Evolutionary conservation across 2,113 vertebrate species (phyloP), one percentile per base, ranked within the genome.

Genomic region (Pandion haliaetus): DNA sequence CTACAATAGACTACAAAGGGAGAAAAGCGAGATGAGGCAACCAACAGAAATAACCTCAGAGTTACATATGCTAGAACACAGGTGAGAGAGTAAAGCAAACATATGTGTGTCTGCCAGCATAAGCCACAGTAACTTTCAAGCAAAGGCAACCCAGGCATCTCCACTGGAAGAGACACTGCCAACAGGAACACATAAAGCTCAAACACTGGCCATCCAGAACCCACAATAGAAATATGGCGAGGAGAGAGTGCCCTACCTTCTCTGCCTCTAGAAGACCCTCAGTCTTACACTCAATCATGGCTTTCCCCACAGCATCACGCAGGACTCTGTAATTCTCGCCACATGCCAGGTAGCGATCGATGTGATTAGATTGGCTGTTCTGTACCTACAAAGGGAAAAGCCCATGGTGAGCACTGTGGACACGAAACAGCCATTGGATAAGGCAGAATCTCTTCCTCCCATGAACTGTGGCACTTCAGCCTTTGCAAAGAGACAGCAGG

Each of bases 281-380:
- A 45, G 96, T 72, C 49, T 97, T 96, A 29, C 98, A 91, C 44
- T 98, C 92, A 2, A 99, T 94, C 78, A 99, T 38, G 42, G 96
- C 98, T 36, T 86, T 97, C 73, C 94, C 99, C 86, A 99, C 90
- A 4, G 98, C 98, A 36, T 99, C 98, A 52, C 99, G 98, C 82
- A 99, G 82, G 8, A 45, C 95, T 89, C 98, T 98, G 98, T 99
- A 99, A 6, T 95, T 89, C 3, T 97, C 45, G 0, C 99, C 99
- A 5, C 98, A 98, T 3, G 98, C 98, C 82, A 99, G 98, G 96
- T 97, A 99, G 15, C 96, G 98, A 85, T 99, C 99, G 14, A 99
- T 97, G 74, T 97, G 96, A 34, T 83, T 86, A 4, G 54, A n/a
- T 12, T 98, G 90, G 62, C 98, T 92, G 57, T 58, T 86, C 98